Base-by-base conservation (phyloP, 2,113 vertebrate species). In the Eptesicus fuscus region DNA sequence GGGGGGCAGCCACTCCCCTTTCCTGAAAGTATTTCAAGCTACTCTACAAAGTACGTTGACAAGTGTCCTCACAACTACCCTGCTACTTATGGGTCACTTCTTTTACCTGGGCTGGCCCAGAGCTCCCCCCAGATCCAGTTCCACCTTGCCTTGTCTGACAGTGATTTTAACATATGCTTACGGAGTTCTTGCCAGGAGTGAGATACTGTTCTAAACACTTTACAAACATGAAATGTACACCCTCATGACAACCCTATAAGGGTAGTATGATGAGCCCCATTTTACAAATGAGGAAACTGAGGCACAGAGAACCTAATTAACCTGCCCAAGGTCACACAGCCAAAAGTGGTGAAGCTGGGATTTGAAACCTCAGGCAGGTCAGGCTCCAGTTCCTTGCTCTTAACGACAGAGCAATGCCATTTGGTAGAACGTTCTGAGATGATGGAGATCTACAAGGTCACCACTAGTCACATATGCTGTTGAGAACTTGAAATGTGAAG, bases 221-320 rank as follows among this genome's bases (percentile, higher is more conserved):
- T 59, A 88, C 25, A 80, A 85, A 56, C 88, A 89, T 17, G 73
- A 49, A 78, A 85, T 74, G 47, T 80, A 69, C 16, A 71, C 73
- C 73, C 71, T 96, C 35, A 88, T 61, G 65, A 37, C 17, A 44
- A 65, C 42, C 42, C 88, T 89, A 28, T 28, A 88, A 76, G 53
- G 86, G 16, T 5, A 89, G 8, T 83, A 35, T 88, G 87, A 83
- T 80, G 53, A 73, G 53, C 10, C 44, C 44, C 47, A 73, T 49
- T 83, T 93, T 84, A 91, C 44, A 90, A 23, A 94, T 91, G 17
- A 80, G 80, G 96, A 94, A 95, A 93, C 93, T 96, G 96, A 97
- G 88, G 88, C 92, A 80, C 92, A 93, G 79, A 84, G 76, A 59
- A 30, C 25, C 94, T 78, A 85, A 91, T 88, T 88, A 84, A 79